phyloP scores from a whole-genome alignment of 2,113 vertebrate genomes.

The Percopsis transmontana region DNA sequence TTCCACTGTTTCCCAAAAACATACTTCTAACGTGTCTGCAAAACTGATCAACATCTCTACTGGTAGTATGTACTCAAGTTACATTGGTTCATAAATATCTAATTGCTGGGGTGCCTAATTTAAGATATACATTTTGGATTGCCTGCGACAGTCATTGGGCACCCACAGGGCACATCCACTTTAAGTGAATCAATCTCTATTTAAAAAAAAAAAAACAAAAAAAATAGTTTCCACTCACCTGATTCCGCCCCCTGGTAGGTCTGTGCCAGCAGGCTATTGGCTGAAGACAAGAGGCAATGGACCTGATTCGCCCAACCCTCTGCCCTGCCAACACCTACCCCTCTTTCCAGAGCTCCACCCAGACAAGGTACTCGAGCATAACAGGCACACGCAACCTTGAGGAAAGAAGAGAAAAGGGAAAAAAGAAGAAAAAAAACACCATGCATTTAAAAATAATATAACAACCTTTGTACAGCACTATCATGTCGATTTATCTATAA shows the following conservation, averaged over 20 bases:
- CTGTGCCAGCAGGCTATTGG: conserved; percentile 79
- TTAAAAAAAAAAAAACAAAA: too few species aligned
- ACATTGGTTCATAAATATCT: too few species aligned
- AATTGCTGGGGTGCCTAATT: background rate
- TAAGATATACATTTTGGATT: background rate
- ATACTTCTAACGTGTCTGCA: too few species aligned
- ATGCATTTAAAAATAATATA: background rate
- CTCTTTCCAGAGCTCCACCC: conserved; percentile 84
- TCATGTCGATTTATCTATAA: too few species aligned
- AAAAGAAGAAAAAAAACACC: background rate
- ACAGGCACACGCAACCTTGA: conserved; percentile 86
- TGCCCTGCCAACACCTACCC: conserved; percentile 76
- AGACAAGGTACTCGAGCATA: conserved; percentile 84
- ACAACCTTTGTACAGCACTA: too few species aligned
- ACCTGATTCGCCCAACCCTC: conserved; percentile 88
- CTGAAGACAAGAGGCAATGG: conserved; percentile 83
- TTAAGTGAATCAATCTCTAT: too few species aligned
- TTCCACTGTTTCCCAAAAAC: too few species aligned
- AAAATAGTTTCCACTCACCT: conserved; percentile 60
- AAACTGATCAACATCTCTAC: too few species aligned
- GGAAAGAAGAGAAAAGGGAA: background rate
- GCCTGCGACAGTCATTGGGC: too few species aligned
- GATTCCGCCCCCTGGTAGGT: conserved; percentile 83
- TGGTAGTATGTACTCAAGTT: too few species aligned
- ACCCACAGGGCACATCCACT: too few species aligned